These are phyloP conservation scores for Limnephilus rhombicus DNA, from an alignment of 2,888 invertebrate genomes.

Conservation along the genomic window DNA sequence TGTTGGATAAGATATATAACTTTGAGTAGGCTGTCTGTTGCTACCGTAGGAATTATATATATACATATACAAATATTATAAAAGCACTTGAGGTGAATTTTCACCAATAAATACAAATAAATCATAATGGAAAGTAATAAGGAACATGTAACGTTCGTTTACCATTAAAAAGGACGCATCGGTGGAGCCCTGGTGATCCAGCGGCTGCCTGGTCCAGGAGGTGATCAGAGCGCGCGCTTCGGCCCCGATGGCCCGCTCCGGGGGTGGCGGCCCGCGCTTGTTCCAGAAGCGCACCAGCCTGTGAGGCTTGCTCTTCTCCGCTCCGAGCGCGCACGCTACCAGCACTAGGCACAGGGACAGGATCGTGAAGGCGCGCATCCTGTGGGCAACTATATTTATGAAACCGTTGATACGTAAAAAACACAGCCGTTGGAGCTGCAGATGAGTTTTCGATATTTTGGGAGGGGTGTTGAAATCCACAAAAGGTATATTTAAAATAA, in stretches of 20 bases:
- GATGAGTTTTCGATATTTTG: too few relatives aligned
- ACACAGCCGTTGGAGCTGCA: too few relatives aligned
- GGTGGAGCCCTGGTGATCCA: conserved; percentile 26
- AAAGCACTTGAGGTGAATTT: too few relatives aligned
- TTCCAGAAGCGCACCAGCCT: background rate
- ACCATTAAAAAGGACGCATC: background rate
- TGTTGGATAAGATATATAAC: too few relatives aligned
- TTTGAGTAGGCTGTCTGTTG: too few relatives aligned
- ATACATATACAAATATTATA: too few relatives aligned
- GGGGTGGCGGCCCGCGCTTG: conserved; percentile 3
- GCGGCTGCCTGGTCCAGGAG: background rate
- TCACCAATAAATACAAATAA: too few relatives aligned
- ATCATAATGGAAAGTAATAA: background rate
- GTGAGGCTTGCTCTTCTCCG: background rate
- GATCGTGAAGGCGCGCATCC: background rate
- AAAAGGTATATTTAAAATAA: too few relatives aligned
- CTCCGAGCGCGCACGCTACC: background rate
- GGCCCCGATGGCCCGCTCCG: background rate
- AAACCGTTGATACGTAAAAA: too few relatives aligned
- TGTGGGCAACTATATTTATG: background rate
- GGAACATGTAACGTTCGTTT: background rate
- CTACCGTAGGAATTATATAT: too few relatives aligned
- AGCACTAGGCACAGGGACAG: background rate
- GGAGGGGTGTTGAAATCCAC: too few relatives aligned
- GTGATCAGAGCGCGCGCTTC: background rate